These are phyloP conservation scores for Lepeophtheirus nordmannii DNA, from an alignment of 2,888 invertebrate species.

Conservation along the genomic window DNA sequence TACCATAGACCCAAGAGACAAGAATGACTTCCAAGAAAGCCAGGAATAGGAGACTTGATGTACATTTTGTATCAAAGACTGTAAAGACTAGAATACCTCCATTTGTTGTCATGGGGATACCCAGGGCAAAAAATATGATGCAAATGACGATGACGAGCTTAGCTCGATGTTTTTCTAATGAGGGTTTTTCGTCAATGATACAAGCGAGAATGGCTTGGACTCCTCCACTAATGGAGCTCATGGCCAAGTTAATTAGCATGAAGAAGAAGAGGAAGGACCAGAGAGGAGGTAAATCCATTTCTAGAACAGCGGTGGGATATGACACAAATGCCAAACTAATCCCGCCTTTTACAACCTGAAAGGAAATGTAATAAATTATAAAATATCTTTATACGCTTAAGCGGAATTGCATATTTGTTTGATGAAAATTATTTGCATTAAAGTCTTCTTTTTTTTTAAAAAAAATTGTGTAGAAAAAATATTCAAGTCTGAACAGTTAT, in stretches of 20 bases:
- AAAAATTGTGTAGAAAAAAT: too few relatives aligned
- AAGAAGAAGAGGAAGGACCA: conserved; percentile 67
- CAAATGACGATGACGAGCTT: conserved; percentile 50
- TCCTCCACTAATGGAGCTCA: conserved; percentile 33
- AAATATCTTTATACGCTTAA: background rate
- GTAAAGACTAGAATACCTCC: conserved; percentile 57
- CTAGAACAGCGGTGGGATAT: conserved; percentile 30
- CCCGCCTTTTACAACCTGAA: conserved; percentile 27
- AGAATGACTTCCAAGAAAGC: conserved; percentile 50
- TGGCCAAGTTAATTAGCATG: conserved; percentile 45
- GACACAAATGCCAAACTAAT: conserved; percentile 30
- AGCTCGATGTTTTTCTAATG: conserved; percentile 46
- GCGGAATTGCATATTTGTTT: too few relatives aligned
- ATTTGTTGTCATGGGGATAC: conserved; percentile 55
- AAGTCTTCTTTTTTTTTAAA: too few relatives aligned
- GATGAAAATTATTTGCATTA: too few relatives aligned
- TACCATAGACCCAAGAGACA: conserved; percentile 52
- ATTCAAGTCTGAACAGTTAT: too few relatives aligned
- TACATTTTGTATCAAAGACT: conserved; percentile 58
- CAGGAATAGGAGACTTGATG: conserved; percentile 55
- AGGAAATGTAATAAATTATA: background rate
- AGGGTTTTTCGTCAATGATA: conserved; percentile 53
- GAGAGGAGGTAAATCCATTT: conserved; percentile 44
- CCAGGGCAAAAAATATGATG: conserved; percentile 47
- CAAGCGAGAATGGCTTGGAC: conserved; percentile 47